Evolutionary conservation across 2,113 vertebrate genomes (phyloP).

Genomic region (Heterochromis multidens): DNA sequence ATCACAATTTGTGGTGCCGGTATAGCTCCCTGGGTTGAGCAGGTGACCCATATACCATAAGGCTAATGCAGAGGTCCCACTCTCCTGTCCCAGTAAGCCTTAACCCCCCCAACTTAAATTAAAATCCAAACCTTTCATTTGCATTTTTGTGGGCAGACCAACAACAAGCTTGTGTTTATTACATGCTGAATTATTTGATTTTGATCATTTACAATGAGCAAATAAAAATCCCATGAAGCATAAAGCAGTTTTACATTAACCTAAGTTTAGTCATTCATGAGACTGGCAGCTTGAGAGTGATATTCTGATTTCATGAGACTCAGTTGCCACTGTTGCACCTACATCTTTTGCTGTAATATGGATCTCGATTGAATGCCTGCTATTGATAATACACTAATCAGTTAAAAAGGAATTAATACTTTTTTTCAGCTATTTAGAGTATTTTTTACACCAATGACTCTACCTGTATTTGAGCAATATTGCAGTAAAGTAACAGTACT

Average conservation of each 20-base stretch:
- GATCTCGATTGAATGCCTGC: no score
- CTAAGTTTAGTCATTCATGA: not conserved
- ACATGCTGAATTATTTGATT: not conserved
- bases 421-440: no score
- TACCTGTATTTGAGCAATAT: not conserved
- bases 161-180: not conserved
- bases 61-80: not conserved
- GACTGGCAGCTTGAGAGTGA: not conserved
- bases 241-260: not conserved
- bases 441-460: not conserved
- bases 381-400: no score
- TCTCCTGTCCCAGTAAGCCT: no score
- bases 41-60: not conserved
- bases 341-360: no score
- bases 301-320: no score
- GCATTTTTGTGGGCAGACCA: not conserved
- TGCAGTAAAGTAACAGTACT: not conserved
- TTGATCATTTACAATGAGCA: not conserved
- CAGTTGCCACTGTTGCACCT: no score
- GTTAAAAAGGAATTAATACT: no score
- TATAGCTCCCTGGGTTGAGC: not conserved
- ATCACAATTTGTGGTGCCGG: not conserved
- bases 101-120: no score
- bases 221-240: not conserved
- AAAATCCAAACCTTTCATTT: not conserved